Conservation (phyloP, 2,113 vertebrate species). For the Planiliza haematocheilus region DNA sequence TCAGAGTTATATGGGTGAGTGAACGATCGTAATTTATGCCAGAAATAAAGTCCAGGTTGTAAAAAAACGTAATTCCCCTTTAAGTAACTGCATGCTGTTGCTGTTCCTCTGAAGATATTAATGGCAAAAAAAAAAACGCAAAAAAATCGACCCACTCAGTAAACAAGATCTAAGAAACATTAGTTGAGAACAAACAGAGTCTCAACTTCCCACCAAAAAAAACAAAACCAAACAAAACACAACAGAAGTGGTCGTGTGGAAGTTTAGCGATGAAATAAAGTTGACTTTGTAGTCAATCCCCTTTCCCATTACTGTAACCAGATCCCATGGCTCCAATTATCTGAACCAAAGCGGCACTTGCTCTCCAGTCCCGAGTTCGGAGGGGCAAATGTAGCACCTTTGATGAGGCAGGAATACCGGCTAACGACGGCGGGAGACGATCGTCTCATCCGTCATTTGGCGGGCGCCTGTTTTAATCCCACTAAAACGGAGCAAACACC, state of each 20-base stretch:
- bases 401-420: slow-evolving; percentile 53
- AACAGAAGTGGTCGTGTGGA: slow-evolving; percentile 2
- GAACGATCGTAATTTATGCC: too few relatives aligned
- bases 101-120: not conserved
- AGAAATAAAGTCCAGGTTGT: too few relatives aligned
- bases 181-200: not conserved
- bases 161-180: not conserved
- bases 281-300: slow-evolving; percentile 43
- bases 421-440: slow-evolving; percentile 44
- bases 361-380: slow-evolving; percentile 32
- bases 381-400: slow-evolving; percentile 52
- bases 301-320: slow-evolving; percentile 33
- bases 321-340: slow-evolving; percentile 65
- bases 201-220: slow-evolving; percentile 7
- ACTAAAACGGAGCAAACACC: slow-evolving; percentile 10
- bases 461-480: slow-evolving; percentile 26
- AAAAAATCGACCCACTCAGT: not conserved
- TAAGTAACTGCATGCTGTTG: not conserved
- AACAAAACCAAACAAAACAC: slow-evolving; percentile 10
- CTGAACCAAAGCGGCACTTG: slow-evolving; percentile 22
- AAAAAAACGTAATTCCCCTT: too few relatives aligned
- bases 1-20: too few relatives aligned
- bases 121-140: slow-evolving; percentile 18
- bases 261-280: slow-evolving; percentile 35
- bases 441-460: slow-evolving; percentile 33